Base-by-base conservation (phyloP, 2,113 vertebrate genomes). In the Brachyhypopomus occidentalis region DNA sequence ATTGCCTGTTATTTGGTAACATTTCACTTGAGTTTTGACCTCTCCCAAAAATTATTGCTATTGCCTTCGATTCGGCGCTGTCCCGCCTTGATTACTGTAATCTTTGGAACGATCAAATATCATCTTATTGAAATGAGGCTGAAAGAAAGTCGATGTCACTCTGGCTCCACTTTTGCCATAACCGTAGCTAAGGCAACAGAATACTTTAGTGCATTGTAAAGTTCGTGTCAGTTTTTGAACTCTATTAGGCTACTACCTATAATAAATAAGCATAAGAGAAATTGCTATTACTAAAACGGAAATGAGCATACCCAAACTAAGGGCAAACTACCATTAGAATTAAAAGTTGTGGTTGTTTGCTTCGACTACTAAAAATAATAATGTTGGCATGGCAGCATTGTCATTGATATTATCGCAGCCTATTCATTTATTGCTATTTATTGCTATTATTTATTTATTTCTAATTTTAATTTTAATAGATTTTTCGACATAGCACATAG, bases 1-100 rank as follows among this genome's bases (percentile, higher is more conserved):
- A 93, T 94, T 85, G 92, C 91, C 93, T 92, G 92, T 94, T 95
- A 93, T 94, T 93, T 93, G 89, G 95, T 94, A 95, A 96, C 95
- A 93, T 95, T 95, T 95, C 94, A 96, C 91, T 92, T 89, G 89
- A 88, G 91, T 88, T 92, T 95, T 94, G 80, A 95, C 93, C 93
- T 94, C 92, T 88, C 72, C 83, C 55, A 23, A 91, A 94, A 95
- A 93, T 94, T 92, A 95, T 94, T 94, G 93, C 92, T 94, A 94
- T 94, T 93, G 83, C 89, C 92, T 94, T 94, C 90, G 92, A 95
- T 92, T 94, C 89, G 90, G 86, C 91, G 19, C 92, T 93, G 95
- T 93, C 91, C 86, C 85, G 86, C 84, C 83, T 88, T 94, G 94
- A 97, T 95, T 94, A 95, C 94, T 90, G 94, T 94, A 92, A 95